Evolutionary conservation across 2,797 vertebrate species (phyloP), one percentile per base, ranked within the genome.

Genomic region (Jordanella pulchra): DNA sequence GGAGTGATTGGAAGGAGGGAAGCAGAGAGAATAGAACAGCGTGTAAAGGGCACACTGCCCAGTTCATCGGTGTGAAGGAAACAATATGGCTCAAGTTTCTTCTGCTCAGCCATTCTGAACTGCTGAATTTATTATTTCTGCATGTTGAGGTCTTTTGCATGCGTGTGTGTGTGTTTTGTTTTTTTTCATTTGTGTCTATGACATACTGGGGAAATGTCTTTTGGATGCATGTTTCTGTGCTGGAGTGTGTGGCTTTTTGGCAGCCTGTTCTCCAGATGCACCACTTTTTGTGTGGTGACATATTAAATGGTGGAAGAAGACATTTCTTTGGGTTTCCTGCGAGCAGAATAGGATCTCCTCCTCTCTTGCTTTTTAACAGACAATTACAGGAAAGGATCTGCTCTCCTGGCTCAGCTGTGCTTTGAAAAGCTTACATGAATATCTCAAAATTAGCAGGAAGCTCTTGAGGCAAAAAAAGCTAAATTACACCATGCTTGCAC

Each of bases 261-360:
- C 86, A 95, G 94, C 94, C 91, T 95, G 92, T 83, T 87, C 81
- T 90, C 93, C 94, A 95, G 95, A 95, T 95, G 93, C 94, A 86
- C 73, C 76, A 81, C 93, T 93, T 92, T 95, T 95, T 94, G 94
- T 94, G 92, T 93, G 93, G 93, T 69, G 76, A 86, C 92, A 93
- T 92, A 92, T 93, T 94, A 95, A 95, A 96, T 95, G 92, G 93
- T 91, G 94, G 94, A 93, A 93, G 88, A 92, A 93, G 94, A 94
- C 89, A 91, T 92, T 93, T 93, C 92, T 92, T 88, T 86, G 89
- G 85, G 84, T 93, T 96, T 96, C 93, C 94, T 96, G 94, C 94
- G 93, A 93, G 94, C 94, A 89, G 90, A 89, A 90, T 89, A 94
- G 89, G 86, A 86, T 90, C 89, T 87, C 90, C 87, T 87, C 71